A percentile compares a stretch with the other conserved stretches of the same genome.
phyloP scores from a whole-genome alignment of 2,888 invertebrate species.

The Yponomeuta evonymella region DNA sequence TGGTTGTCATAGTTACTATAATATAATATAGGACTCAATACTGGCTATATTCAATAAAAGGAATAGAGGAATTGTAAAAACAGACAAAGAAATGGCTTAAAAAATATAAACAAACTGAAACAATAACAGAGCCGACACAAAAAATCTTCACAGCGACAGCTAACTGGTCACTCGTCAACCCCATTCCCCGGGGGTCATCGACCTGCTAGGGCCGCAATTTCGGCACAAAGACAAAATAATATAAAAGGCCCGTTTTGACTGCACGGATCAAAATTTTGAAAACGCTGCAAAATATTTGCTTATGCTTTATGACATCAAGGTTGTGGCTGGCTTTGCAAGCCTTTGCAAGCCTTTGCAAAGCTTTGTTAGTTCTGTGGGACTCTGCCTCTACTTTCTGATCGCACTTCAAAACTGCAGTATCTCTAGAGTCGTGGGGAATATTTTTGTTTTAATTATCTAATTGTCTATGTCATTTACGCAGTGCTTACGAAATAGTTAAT shows the following conservation, averaged over 20 bases:
- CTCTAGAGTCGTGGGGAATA: too few species aligned
- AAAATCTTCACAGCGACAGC: neutral
- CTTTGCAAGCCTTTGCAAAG: too few species aligned
- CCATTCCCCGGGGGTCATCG: constrained; percentile 10
- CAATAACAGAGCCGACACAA: neutral
- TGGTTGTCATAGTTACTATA: too few species aligned
- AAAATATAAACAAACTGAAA: neutral
- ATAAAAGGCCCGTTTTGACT: neutral
- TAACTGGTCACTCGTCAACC: constrained; percentile 14
- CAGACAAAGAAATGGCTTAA: neutral
- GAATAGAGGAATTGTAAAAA: neutral
- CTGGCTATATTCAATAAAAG: too few species aligned
- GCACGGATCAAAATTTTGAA: neutral
- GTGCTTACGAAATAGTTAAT: too few species aligned
- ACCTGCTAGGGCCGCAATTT: constrained; percentile 9
- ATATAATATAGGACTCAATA: too few species aligned
- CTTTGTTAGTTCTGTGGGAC: too few species aligned
- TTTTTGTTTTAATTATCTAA: too few species aligned
- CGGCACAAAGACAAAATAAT: neutral
- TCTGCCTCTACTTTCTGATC: too few species aligned
- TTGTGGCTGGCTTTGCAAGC: too few species aligned
- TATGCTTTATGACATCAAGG: neutral
- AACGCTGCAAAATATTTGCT: neutral
- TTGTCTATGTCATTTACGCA: too few species aligned
- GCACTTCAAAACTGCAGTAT: too few species aligned